Evolutionary conservation across 2,888 invertebrate species (phyloP).

Genomic region (Lasioglossum villosulum): DNA sequence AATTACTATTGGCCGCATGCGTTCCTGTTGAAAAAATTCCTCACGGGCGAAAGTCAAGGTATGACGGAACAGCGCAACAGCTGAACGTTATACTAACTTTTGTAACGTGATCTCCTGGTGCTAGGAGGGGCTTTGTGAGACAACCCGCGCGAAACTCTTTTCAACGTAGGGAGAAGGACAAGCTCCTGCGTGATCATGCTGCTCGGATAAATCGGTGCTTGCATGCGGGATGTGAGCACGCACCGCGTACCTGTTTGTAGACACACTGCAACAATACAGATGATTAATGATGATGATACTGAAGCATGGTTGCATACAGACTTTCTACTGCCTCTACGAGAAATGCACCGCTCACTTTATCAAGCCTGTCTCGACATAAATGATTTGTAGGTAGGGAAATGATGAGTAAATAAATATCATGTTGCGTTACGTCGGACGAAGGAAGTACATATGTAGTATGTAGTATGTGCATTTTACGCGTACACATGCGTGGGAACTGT

Average conservation of each 20-base stretch:
- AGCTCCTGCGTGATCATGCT: conserved; percentile 64
- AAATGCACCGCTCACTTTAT: background rate
- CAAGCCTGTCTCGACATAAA: background rate
- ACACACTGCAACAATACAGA: conserved; percentile 9
- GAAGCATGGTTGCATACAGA: background rate
- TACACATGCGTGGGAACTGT: background rate
- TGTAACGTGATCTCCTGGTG: conserved; percentile 76
- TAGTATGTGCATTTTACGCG: background rate
- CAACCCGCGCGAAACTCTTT: conserved; percentile 84
- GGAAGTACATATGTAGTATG: background rate
- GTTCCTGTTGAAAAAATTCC: conserved; percentile 85
- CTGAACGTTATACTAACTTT: conserved; percentile 8
- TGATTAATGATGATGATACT: conserved; percentile 2
- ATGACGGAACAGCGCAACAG: conserved; percentile 80
- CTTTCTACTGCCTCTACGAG: background rate
- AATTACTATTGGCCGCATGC: conserved; percentile 78
- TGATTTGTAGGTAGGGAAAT: background rate
- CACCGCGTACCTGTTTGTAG: conserved; percentile 71
- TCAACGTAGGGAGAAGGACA: conserved; percentile 71
- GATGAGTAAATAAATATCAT: background rate
- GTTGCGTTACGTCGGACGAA: background rate
- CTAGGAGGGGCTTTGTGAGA: conserved; percentile 83
- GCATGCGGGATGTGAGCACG: conserved; percentile 84
- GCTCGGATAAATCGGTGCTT: conserved; percentile 78
- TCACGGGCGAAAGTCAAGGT: conserved; percentile 84